Evolutionary conservation across 2,888 invertebrate genomes (phyloP).

Genomic region (Cryptus armator): DNA sequence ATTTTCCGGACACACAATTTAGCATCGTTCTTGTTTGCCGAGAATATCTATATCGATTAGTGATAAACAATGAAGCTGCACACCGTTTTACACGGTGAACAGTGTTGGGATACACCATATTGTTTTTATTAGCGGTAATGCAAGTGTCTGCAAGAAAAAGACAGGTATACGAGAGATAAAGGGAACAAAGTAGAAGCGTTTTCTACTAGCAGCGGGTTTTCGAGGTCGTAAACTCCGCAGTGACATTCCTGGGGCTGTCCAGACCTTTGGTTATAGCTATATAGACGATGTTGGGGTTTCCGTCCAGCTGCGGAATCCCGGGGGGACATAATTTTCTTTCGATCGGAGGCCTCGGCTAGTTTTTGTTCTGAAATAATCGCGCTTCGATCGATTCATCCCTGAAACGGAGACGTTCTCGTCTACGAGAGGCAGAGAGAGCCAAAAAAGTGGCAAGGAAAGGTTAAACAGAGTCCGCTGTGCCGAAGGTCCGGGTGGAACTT

Average conservation of each 20-base stretch:
- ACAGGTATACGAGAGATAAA: not conserved
- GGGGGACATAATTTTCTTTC: conserved; percentile 9
- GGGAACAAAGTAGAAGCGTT: conserved; percentile 27
- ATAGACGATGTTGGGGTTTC: not conserved
- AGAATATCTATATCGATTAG: not conserved
- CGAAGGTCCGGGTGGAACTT: not conserved
- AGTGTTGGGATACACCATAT: no score
- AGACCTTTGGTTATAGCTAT: not conserved
- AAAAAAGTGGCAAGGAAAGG: not conserved
- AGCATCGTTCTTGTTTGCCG: not conserved
- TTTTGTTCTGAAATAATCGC: conserved; percentile 4
- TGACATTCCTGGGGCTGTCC: not conserved
- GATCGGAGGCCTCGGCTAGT: not conserved
- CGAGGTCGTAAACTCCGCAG: conserved; percentile 33
- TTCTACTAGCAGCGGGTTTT: conserved; percentile 4
- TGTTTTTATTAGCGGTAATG: not conserved
- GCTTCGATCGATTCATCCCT: not conserved
- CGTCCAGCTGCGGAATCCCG: not conserved
- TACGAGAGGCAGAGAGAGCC: not conserved
- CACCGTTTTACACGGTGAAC: no score
- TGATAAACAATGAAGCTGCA: no score
- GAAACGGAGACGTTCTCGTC: not conserved
- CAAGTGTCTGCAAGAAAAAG: not conserved
- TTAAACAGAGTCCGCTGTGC: not conserved
- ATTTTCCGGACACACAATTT: not conserved